Evolutionary conservation across 1,140 invertebrate species (phyloP), one percentile per base, ranked within the genome.

Genomic region (Uloborus diversus): DNA sequence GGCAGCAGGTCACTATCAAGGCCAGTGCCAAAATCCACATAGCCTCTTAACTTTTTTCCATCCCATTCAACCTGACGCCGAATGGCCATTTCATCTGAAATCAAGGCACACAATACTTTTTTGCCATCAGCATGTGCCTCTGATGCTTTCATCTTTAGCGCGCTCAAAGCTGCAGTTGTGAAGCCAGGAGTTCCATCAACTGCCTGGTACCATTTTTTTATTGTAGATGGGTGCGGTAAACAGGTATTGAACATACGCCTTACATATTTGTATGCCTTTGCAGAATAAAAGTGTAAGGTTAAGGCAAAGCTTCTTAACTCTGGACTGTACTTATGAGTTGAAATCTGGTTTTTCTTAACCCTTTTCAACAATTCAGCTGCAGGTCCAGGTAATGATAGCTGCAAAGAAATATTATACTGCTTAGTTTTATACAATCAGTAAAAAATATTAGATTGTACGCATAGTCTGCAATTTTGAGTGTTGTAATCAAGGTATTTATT

Each of bases 1-100:
- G 81, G 80, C 28, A 78, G 32, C 65, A 49, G 59, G 82, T 85
- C 84, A 73, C 81, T 82, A 47, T 82, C 57, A 17, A 53, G 4
- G 35, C 17, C 42, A 30, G 17, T 14, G n/a, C 79, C 79, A 9
- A 69, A 42, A 49, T 82, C 57, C 4, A 82, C 79, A 57, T 32
- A 69, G 14, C 81, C 81, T 42, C 47, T 28, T 68, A 49, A 33
- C 27, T 81, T 73, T 30, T 69, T 66, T 7, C 81, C 2, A 82
- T 57, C n/a, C n/a, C n/a, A 57, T 81, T 35, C 17, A 81, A 66
- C 17, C 53, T 20, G 73, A 25, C 76, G 47, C 70, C 1, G 27
- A 80, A 25, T 4, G 59, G 33, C 7, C 64, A n/a, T n/a, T n/a
- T n/a, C 25, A 13, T 47, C 7, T 2, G 1, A 32, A 25, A 27